phyloP scores from a whole-genome alignment of 2,113 vertebrate species.

The Plotosus lineatus region DNA sequence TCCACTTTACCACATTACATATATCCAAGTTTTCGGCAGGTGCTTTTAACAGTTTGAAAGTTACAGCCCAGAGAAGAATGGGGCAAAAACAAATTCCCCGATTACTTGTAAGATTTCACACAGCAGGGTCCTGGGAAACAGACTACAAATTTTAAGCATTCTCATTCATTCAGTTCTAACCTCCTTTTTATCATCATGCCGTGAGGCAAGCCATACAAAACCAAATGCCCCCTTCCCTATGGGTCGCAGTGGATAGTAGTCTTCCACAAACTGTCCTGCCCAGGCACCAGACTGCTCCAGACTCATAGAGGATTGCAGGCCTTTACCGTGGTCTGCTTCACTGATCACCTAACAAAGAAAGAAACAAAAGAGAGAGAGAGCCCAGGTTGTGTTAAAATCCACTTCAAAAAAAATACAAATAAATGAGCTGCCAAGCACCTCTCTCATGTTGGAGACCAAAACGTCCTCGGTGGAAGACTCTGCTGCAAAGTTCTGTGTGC shows the following conservation, averaged over 20 bases:
- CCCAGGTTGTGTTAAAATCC: too few species aligned
- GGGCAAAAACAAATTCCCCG: too few species aligned
- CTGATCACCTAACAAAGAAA: slow-evolving; percentile 65
- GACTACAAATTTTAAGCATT: too few species aligned
- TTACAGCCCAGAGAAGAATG: too few species aligned
- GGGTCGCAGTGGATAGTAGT: slow-evolving; percentile 78
- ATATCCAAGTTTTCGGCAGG: too few species aligned
- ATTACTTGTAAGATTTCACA: too few species aligned
- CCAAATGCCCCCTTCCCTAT: slow-evolving; percentile 91
- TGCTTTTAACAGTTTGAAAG: too few species aligned
- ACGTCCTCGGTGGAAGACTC: slow-evolving; percentile 61
- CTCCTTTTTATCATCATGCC: slow-evolving; percentile 75
- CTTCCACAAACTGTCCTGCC: slow-evolving; percentile 81
- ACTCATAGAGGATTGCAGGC: slow-evolving; percentile 69
- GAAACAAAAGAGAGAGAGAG: neutral
- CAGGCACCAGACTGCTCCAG: slow-evolving; percentile 80
- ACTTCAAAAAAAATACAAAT: neutral
- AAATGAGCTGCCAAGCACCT: slow-evolving; percentile 63
- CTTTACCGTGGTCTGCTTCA: slow-evolving; percentile 67
- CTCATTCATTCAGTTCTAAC: slow-evolving; percentile 62
- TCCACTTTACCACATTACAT: too few species aligned
- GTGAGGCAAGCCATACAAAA: slow-evolving; percentile 85
- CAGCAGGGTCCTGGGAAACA: neutral
- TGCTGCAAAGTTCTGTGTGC: slow-evolving; percentile 65
- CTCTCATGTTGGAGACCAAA: slow-evolving; percentile 67